phyloP scores from a whole-genome alignment of 2,888 invertebrate genomes.

The Standfussiana lucernea region DNA sequence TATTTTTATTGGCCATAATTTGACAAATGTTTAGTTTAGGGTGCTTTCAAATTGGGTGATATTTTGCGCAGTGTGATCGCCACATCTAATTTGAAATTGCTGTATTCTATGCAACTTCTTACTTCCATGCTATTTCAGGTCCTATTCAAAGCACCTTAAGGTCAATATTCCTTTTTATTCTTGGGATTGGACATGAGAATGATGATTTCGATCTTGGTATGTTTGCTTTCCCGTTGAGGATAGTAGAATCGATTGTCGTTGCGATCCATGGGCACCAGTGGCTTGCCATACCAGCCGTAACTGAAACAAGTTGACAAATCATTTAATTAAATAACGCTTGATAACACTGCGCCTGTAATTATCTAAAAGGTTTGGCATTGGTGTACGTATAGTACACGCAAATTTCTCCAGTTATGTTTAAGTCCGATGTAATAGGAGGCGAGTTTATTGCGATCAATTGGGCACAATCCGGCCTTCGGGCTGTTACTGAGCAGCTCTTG shows the following conservation, averaged over 20 bases:
- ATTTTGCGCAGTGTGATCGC: neutral
- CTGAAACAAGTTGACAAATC: conserved; percentile 66
- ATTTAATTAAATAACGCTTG: neutral
- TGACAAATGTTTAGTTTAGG: neutral
- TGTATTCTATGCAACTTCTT: neutral
- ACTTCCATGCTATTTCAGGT: neutral
- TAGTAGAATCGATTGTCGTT: conserved; percentile 84
- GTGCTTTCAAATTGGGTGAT: neutral
- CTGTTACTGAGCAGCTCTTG: neutral
- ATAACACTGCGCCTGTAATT: neutral
- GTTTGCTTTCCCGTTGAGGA: conserved; percentile 80
- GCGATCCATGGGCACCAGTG: conserved; percentile 79
- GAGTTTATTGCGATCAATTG: neutral
- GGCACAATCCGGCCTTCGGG: neutral
- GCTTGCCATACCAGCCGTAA: conserved; percentile 84
- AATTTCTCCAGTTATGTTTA: neutral
- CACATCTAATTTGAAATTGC: neutral
- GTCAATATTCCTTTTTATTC: conserved; percentile 61
- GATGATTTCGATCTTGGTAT: conserved; percentile 85
- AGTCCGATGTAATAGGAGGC: neutral
- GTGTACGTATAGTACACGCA: neutral
- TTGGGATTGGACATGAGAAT: conserved; percentile 84
- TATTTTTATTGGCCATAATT: neutral
- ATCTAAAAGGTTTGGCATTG: neutral
- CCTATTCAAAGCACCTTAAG: neutral